Percentiles rank a stretch among this genome's conserved stretches.
phyloP scores from a whole-genome alignment of 2,797 vertebrate genomes.

The Tokudaia muenninki region DNA sequence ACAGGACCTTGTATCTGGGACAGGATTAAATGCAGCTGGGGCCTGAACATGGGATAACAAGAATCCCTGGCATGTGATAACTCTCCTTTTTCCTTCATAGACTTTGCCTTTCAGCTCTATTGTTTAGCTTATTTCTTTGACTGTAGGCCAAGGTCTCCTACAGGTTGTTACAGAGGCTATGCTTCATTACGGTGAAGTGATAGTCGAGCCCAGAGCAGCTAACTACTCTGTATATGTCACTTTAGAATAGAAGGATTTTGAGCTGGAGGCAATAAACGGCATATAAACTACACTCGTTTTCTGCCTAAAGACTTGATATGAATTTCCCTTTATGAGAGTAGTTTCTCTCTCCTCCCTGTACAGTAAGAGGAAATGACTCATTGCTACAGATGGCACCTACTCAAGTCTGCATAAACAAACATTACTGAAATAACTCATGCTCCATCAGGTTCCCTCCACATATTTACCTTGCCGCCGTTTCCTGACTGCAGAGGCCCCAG shows the following conservation, averaged over 20 bases:
- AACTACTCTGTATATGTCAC: background rate
- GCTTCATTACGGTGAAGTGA: background rate
- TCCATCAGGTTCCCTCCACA: background rate
- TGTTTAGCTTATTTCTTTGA: background rate
- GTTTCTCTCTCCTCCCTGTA: background rate
- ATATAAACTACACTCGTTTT: background rate
- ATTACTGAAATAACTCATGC: constrained; percentile 28
- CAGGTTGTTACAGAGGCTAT: background rate
- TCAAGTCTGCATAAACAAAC: constrained; percentile 25
- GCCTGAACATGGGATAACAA: background rate
- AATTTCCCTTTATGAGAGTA: background rate
- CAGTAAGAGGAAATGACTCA: background rate
- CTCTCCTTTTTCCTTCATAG: background rate
- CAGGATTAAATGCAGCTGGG: background rate
- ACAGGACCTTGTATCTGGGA: no score
- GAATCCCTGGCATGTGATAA: background rate
- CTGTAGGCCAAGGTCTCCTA: background rate
- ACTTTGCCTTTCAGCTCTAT: background rate
- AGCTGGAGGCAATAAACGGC: constrained; percentile 14
- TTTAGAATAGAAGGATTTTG: constrained; percentile 22
- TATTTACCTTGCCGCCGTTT: background rate
- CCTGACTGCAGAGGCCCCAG: background rate
- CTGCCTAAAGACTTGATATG: background rate
- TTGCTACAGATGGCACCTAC: background rate
- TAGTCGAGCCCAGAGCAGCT: background rate